Evolutionary conservation across 2,797 vertebrate genomes (phyloP).

Genomic region (Bovichtus diacanthus): DNA sequence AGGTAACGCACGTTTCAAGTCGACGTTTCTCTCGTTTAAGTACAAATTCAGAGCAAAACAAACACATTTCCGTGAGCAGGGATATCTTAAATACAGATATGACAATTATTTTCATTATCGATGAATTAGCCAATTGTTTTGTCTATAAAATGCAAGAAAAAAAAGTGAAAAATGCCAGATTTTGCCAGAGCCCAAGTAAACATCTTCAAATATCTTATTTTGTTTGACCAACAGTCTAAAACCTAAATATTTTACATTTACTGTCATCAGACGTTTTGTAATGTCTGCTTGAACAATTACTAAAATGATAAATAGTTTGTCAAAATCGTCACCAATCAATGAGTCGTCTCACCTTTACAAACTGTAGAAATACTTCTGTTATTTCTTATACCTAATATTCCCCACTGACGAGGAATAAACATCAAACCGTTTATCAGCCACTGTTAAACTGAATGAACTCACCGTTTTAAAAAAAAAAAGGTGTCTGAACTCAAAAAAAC

Average conservation of each 20-base stretch:
- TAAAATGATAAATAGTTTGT: background rate
- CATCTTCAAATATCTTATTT: background rate
- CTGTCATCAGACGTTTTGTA: background rate
- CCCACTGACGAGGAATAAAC: background rate
- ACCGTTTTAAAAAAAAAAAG: slow-evolving; percentile 15
- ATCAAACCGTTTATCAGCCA: background rate
- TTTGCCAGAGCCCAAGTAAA: background rate
- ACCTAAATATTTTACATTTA: no score
- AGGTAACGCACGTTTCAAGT: slow-evolving; percentile 82
- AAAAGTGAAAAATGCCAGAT: background rate
- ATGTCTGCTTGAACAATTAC: background rate
- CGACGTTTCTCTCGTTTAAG: background rate
- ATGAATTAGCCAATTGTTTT: background rate
- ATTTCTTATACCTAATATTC: background rate
- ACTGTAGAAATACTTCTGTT: background rate
- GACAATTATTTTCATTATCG: background rate
- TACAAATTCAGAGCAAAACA: background rate
- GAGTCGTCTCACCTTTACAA: background rate
- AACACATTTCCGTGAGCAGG: no score
- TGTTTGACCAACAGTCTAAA: background rate
- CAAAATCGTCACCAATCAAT: background rate
- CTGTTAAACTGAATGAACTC: slow-evolving; percentile 20
- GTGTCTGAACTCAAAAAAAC: slow-evolving; percentile 29
- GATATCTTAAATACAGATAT: no score
- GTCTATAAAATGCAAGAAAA: background rate